These are phyloP conservation scores for Propithecus deckenii DNA, from an alignment of 2,797 vertebrate genomes.

Conservation along the genomic window DNA sequence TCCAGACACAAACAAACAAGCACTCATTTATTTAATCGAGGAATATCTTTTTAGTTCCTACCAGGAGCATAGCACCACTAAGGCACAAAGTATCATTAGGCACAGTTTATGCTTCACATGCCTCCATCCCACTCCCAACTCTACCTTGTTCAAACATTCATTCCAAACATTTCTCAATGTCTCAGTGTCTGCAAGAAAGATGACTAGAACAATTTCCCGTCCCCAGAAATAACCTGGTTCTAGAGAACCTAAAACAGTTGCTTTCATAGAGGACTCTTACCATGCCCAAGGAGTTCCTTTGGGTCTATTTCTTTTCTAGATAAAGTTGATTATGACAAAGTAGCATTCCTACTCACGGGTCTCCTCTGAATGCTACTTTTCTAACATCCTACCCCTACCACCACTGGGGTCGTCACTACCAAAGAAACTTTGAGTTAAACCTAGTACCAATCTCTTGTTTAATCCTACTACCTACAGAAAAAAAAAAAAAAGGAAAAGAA, in stretches of 20 bases:
- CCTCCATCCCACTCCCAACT: not conserved
- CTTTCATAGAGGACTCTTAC: not conserved
- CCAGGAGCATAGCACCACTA: not conserved
- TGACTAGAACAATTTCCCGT: not conserved
- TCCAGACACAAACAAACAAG: not conserved
- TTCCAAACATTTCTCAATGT: not conserved
- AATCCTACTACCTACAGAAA: not conserved
- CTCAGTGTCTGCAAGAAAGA: not conserved
- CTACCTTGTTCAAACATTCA: not conserved
- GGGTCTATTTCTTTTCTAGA: not conserved
- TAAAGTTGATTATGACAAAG: not conserved
- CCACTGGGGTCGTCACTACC: not conserved
- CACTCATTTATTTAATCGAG: not conserved
- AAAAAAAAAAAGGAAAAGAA: not conserved
- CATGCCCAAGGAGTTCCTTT: not conserved
- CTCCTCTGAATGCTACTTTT: constrained; percentile 2
- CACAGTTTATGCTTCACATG: not conserved
- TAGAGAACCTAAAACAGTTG: not conserved
- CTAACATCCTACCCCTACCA: not conserved
- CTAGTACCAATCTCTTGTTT: not conserved
- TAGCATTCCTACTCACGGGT: not conserved
- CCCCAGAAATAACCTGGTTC: not conserved
- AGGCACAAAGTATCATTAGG: not conserved
- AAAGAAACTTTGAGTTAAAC: constrained; percentile 26
- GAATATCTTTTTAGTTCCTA: not conserved